Base-by-base conservation (phyloP, 1,140 invertebrate genomes). In the Cotesia glomerata region DNA sequence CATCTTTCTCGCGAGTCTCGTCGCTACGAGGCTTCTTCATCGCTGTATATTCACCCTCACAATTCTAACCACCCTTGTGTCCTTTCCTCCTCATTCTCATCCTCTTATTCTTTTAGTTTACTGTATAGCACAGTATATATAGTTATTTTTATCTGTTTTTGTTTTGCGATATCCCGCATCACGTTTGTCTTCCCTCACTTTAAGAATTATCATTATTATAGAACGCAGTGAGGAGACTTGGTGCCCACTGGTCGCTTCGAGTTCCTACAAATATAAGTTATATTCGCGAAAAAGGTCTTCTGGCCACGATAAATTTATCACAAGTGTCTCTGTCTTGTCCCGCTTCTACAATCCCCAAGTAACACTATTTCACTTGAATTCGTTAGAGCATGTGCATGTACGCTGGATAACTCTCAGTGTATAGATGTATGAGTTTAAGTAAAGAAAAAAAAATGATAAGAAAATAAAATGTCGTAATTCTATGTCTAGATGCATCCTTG, bases 291-390 rank as follows among this genome's bases (percentile, higher is more conserved):
- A 75, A 69, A 65, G 68, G 71, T 75, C 72, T 56, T 67, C 65
- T 66, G 52, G 45, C 62, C 56, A 72, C 76, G 39, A 77, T 77
- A 77, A 77, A 77, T 77, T 75, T 77, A 58, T 77, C 76, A 77
- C 56, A 69, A 74, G 73, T 74, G 74, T 74, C 76, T 32, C 66
- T 68, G 51, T 54, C 35, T 52, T 14, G 52, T 51, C 52, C 73
- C 63, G n/a, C 26, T 49, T 64, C 58, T 39, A 49, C 66, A 59
- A 49, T 61, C 11, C 39, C 35, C 34, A 8, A 58, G 45, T 59
- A 32, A 45, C 39, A 45, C 39, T 39, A 62, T 36, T 54, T n/a
- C 14, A 54, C 11, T 16, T 54, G 52, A 54, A 16, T 54, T 58
- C 16, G 56, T 58, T 45, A 26, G 11, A n/a, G 18, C 2, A 26